These are phyloP conservation scores for Ruditapes philippinarum DNA, from an alignment of 1,140 invertebrate genomes.

Conservation along the genomic window DNA sequence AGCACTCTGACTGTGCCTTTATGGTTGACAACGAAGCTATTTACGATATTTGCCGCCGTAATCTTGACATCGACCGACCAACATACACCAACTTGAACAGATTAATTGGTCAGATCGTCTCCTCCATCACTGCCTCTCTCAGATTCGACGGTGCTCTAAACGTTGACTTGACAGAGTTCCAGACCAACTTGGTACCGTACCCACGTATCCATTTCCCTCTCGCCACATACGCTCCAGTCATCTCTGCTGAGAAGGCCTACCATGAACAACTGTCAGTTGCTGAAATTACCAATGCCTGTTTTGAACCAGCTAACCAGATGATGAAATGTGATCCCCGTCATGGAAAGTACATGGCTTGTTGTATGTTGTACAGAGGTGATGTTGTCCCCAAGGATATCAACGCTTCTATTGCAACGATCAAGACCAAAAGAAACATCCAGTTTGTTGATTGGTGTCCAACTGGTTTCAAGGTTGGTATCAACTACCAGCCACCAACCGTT, in stretches of 20 bases:
- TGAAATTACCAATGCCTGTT: constrained; percentile 92
- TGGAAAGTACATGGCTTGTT: constrained; percentile 92
- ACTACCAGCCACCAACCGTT: constrained; percentile 79
- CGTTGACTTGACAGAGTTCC: constrained; percentile 89
- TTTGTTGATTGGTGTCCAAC: constrained; percentile 87
- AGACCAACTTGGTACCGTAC: constrained; percentile 69
- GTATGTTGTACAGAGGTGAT: constrained; percentile 81
- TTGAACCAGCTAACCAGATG: constrained; percentile 96
- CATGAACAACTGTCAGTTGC: constrained; percentile 86
- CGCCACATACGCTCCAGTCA: constrained; percentile 84
- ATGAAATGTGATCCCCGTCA: constrained; percentile 96
- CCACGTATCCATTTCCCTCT: constrained; percentile 85
- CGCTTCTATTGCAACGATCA: constrained; percentile 92
- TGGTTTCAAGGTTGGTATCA: constrained; percentile 87
- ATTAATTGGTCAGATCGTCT: no score
- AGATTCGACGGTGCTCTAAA: constrained; percentile 92
- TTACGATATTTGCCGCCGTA: no score
- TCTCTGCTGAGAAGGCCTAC: constrained; percentile 85
- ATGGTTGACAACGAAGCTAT: no score
- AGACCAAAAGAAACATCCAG: constrained; percentile 90
- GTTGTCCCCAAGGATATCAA: constrained; percentile 86
- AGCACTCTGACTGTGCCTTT: no score
- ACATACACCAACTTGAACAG: no score
- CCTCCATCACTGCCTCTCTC: no score
- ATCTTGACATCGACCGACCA: no score